Percentiles rank a stretch among this genome's conserved stretches.
Conservation (phyloP, 2,888 invertebrate species). For the Julus scandinavius region DNA sequence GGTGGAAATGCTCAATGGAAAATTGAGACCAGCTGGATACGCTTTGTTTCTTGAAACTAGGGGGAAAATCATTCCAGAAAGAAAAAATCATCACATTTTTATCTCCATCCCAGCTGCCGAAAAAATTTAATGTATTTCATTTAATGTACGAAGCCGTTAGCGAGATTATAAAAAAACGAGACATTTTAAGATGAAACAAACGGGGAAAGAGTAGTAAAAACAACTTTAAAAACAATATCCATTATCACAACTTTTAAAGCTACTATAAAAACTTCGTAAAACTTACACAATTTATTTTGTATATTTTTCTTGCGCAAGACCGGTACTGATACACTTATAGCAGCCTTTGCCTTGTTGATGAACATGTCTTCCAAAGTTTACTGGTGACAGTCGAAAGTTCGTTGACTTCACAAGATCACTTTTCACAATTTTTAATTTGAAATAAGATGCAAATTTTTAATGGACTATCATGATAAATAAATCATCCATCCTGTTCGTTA, state of each 20-base stretch:
- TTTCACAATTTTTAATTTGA: too few species aligned
- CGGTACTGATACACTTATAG: not conserved
- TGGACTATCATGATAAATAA: too few species aligned
- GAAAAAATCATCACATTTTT: slow-evolving; percentile 30
- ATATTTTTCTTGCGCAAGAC: not conserved
- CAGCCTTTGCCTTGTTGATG: not conserved
- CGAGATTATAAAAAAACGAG: slow-evolving; percentile 23
- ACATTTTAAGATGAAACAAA: not conserved
- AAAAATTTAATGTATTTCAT: slow-evolving; percentile 13
- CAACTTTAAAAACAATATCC: slow-evolving; percentile 7
- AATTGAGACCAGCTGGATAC: not conserved
- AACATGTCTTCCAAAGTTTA: too few species aligned
- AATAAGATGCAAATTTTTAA: too few species aligned
- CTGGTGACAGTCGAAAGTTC: too few species aligned
- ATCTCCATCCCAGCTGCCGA: slow-evolving; percentile 26
- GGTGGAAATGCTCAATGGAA: slow-evolving; percentile 2
- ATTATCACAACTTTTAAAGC: slow-evolving; percentile 6
- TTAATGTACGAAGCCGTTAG: not conserved
- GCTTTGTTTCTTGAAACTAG: not conserved
- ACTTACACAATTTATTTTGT: not conserved
- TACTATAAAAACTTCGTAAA: not conserved
- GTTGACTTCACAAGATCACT: too few species aligned
- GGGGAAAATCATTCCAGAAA: not conserved
- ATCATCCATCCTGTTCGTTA: too few species aligned
- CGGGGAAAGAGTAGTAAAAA: not conserved